Evolutionary conservation across 2,113 vertebrate species (phyloP).

Genomic region (Pipa parva): DNA sequence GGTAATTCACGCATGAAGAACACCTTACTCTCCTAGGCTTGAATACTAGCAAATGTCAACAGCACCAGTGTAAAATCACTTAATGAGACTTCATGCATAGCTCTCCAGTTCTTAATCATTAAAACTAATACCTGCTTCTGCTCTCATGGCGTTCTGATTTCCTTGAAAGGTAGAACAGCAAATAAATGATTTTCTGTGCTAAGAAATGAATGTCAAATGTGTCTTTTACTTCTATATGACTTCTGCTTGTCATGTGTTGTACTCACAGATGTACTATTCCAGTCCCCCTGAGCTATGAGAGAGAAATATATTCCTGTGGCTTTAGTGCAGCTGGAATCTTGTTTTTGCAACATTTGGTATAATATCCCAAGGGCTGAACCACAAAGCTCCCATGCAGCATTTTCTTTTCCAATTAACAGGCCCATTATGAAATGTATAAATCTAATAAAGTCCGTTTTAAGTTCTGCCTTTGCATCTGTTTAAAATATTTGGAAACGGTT

Average conservation of each 20-base stretch:
- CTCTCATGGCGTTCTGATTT: neutral
- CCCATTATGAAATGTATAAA: no score
- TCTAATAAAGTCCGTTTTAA: no score
- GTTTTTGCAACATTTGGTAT: neutral
- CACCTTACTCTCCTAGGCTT: neutral
- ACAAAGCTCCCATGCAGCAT: no score
- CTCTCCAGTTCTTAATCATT: neutral
- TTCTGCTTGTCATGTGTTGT: no score
- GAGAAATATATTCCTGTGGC: neutral
- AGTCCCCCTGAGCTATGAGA: neutral
- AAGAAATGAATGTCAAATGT: neutral
- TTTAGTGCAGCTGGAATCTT: neutral
- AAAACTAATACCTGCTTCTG: neutral
- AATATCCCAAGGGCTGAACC: neutral
- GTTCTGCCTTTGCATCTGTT: no score
- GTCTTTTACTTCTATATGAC: no score
- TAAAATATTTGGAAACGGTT: no score
- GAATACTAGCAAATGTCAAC: slow-evolving; percentile 13
- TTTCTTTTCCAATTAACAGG: no score
- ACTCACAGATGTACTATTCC: neutral
- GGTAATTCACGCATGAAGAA: slow-evolving; percentile 14
- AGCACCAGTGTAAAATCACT: slow-evolving; percentile 9
- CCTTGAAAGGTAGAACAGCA: neutral
- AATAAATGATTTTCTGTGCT: neutral
- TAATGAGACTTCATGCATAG: slow-evolving; percentile 22